These are phyloP conservation scores for Periophthalmus magnuspinnatus DNA, from an alignment of 2,797 vertebrate genomes.

Conservation along the genomic window DNA sequence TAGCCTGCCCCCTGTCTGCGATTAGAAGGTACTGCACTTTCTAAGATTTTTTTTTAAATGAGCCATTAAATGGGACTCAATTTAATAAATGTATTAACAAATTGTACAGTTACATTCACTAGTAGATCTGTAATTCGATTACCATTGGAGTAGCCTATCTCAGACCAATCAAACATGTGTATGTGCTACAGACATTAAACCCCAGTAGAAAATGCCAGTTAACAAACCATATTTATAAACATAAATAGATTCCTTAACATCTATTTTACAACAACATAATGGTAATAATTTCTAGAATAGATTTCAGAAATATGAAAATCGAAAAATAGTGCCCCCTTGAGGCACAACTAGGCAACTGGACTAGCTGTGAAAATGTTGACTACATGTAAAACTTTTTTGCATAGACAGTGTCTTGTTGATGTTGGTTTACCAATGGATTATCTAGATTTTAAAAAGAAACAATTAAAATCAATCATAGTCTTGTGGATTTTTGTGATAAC, in stretches of 20 bases:
- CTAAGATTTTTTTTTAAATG: accelerated
- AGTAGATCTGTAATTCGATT: too few relatives aligned
- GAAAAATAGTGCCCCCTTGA: neutral
- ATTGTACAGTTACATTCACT: too few relatives aligned
- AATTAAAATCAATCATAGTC: neutral
- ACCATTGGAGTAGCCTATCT: too few relatives aligned
- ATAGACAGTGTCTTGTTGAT: neutral
- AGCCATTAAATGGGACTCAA: too few relatives aligned
- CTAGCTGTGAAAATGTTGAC: neutral
- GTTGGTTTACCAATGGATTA: neutral
- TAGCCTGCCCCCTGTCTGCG: constrained; percentile 33
- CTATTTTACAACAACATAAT: neutral
- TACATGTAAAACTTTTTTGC: neutral
- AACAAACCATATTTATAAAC: too few relatives aligned
- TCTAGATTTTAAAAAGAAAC: neutral
- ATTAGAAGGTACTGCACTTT: neutral
- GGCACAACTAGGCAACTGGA: neutral
- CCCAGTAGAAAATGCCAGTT: too few relatives aligned
- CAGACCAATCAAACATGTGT: neutral
- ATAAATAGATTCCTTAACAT: neutral
- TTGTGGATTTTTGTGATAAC: constrained; percentile 24
- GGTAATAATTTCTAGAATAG: neutral
- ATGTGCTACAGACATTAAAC: neutral
- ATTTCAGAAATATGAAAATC: neutral
- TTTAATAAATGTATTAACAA: too few relatives aligned